These are phyloP conservation scores for Catharus minimus DNA, from an alignment of 2,113 vertebrate genomes.

Conservation along the genomic window DNA sequence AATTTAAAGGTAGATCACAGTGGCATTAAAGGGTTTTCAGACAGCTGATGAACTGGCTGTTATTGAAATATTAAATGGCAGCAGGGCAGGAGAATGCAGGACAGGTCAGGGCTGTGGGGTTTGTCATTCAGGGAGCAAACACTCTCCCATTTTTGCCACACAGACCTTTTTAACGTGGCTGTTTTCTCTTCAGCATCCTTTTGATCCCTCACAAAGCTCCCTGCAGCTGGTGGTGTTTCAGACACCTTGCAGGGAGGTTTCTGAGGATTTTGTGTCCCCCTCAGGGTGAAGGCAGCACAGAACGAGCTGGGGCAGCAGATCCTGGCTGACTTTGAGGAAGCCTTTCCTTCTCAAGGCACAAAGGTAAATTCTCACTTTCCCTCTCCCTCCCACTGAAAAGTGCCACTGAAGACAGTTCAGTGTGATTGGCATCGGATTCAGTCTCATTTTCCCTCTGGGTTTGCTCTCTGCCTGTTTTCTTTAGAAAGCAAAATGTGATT, in stretches of 20 bases:
- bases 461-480: not conserved
- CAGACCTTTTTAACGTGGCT: not conserved
- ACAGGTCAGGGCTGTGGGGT: rapidly evolving
- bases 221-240: not conserved
- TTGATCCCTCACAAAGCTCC: not conserved
- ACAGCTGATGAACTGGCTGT: not conserved
- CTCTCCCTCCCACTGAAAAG: not conserved
- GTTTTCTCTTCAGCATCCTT: not conserved
- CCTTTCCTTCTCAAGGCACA: constrained; percentile 93
- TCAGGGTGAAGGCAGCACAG: constrained; percentile 94
- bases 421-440: not conserved
- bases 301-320: constrained; percentile 96
- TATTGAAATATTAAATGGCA: not conserved
- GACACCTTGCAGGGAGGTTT: not conserved
- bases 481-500: not conserved
- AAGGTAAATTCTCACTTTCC: constrained; percentile 80
- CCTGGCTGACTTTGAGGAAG: constrained; percentile 95
- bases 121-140: not conserved
- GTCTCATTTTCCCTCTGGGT: not conserved
- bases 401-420: not conserved
- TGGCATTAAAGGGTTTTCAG: not conserved
- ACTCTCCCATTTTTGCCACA: not conserved
- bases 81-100: not conserved
- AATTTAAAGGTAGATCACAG: not conserved
- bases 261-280: not conserved